phyloP scores from a whole-genome alignment of 1,140 invertebrate species.

The Lasaia peninsularis region DNA sequence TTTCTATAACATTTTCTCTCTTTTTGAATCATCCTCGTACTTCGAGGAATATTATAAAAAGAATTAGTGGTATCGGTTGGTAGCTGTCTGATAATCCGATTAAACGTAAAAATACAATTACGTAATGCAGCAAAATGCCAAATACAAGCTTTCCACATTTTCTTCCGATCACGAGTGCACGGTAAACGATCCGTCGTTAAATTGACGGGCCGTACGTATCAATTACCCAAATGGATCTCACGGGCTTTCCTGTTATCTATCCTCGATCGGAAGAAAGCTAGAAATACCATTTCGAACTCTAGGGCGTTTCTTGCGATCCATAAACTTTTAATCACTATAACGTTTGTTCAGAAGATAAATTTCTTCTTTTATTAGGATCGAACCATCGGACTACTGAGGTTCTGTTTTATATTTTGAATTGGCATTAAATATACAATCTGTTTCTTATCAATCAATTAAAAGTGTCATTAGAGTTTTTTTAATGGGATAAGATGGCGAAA shows the following conservation, averaged over 20 bases:
- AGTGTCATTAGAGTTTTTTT: no score
- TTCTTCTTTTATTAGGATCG: not conserved
- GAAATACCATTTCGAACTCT: not conserved
- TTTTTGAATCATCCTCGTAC: no score
- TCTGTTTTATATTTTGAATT: no score
- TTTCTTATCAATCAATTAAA: no score
- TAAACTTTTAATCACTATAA: conserved; percentile 9
- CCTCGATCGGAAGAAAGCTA: conserved; percentile 15
- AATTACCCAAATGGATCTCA: conserved; percentile 48
- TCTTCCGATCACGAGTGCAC: conserved; percentile 24
- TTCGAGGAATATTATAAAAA: no score
- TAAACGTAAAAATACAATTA: not conserved
- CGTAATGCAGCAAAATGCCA: not conserved
- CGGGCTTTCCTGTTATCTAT: conserved; percentile 24
- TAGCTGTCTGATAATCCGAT: no score
- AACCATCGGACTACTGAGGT: no score
- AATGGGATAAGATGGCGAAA: no score
- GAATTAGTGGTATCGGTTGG: no score
- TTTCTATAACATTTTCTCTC: no score
- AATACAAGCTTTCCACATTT: conserved; percentile 21
- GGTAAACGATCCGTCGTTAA: conserved; percentile 36
- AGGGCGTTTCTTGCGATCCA: conserved; percentile 4
- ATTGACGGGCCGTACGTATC: conserved; percentile 45
- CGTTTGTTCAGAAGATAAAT: not conserved
- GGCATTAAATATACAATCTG: no score